Evolutionary conservation across 2,888 invertebrate species (phyloP), one percentile per base, ranked within the genome.

Genomic region (Tinea pellionella): DNA sequence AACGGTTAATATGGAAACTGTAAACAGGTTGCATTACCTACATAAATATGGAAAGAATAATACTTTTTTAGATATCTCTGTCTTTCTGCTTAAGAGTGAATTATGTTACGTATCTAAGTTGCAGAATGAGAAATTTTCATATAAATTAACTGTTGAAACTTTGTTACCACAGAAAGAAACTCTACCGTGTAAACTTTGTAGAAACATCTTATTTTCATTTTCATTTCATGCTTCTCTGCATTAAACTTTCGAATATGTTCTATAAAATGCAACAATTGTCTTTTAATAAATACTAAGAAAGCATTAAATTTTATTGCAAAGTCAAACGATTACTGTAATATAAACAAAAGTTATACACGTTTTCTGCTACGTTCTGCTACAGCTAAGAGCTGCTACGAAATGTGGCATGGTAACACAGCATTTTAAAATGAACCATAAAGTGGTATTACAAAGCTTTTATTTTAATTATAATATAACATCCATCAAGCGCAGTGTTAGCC

Each of bases 91-190:
- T 42, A 18, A 47, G 57, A 62, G 63, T 62, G 64, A 67, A 64
- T 63, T 24, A 47, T 32, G 61, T 58, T 62, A 65, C 61, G 63
- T 65, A 65, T 63, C 65, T 60, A 67, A 69, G 66, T 68, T 63
- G 62, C 65, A 65, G 67, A 66, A 64, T 70, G 75, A 72, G 69
- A 74, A 77, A 78, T 78, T 77, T 77, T 79, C 78, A 79, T 79
- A 77, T 78, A 79, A 78, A 80, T 78, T 73, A 78, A 75, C 69
- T 71, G 74, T 72, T 68, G 65, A 73, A 76, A 75, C 70, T 77
- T 77, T 66, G 69, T 68, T 68, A 69, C 70, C 68, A 67, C 67
- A 66, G 69, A 67, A 74, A 71, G 71, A 71, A 71, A 69, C 66
- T 65, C 66, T 68, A 68, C 65, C 65, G 66, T 65, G 65, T 68